phyloP scores from a whole-genome alignment of 2,888 invertebrate species.

The Pardosa pseudoannulata region DNA sequence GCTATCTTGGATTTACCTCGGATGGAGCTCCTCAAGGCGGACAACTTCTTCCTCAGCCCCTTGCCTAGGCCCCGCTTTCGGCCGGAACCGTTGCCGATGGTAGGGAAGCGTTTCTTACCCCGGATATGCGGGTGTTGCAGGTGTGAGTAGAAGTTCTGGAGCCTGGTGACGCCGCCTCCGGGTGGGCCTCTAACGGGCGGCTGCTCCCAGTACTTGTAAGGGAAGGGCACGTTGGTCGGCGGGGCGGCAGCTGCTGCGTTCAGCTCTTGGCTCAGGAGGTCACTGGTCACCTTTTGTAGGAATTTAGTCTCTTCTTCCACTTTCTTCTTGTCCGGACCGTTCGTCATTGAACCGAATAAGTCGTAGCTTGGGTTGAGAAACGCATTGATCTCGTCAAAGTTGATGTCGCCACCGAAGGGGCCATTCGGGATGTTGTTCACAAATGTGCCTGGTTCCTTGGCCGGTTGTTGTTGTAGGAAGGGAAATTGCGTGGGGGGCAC shows the following conservation, averaged over 20 bases:
- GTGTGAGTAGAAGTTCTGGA: background rate
- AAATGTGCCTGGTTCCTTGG: background rate
- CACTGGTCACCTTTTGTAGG: slow-evolving; percentile 14
- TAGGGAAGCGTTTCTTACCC: background rate
- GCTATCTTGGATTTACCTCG: slow-evolving; percentile 10
- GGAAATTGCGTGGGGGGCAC: background rate
- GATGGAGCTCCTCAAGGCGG: background rate
- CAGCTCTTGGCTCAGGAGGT: background rate
- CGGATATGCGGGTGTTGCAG: background rate
- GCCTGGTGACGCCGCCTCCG: background rate
- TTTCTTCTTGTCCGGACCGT: background rate
- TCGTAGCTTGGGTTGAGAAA: slow-evolving; percentile 10
- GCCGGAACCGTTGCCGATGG: background rate
- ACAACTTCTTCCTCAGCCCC: slow-evolving; percentile 27
- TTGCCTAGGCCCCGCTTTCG: slow-evolving; percentile 13
- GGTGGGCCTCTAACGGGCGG: background rate
- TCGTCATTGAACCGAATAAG: background rate
- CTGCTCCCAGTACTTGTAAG: background rate
- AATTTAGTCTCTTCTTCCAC: slow-evolving; percentile 16
- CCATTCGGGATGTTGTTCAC: background rate
- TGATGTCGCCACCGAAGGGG: background rate
- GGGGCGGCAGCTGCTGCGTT: background rate
- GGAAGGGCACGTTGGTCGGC: background rate
- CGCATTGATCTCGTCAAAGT: slow-evolving; percentile 18
- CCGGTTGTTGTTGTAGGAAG: background rate